Base-by-base conservation (phyloP, 2,113 vertebrate genomes). In the Rhegmatorhina hoffmannsi region DNA sequence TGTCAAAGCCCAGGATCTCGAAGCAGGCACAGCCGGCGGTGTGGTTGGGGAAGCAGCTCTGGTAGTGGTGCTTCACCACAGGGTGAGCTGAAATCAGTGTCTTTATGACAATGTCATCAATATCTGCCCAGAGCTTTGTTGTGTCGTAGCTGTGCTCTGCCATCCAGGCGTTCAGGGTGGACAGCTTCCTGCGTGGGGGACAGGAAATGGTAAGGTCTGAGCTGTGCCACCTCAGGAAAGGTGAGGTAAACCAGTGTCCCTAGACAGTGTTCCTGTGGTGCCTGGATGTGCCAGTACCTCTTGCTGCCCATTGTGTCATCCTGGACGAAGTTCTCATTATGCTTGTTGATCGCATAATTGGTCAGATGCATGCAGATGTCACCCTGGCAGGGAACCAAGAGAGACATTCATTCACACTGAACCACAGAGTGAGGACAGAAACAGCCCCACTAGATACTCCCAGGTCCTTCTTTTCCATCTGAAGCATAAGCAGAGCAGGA, bases 341-440 rank as follows among this genome's bases (percentile, higher is more conserved):
- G 97, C 75, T 97, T 98, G 95, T 98, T 98, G 98, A 98, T 98
- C 4, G 98, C 97, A 2, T 98, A 98, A 77, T 98, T 98, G 90
- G 98, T 98, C 90, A 98, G 89, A 60, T 98, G 98, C 98, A 98
- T 98, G 90, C 98, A 98, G 89, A 96, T 90, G 7, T 98, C 97
- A 18, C 96, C 97, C 98, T 98, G 96, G 13, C 67, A 58, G 86
- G 63, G 66, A 92, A 89, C 2, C 19, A 11, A 49, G 40, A 40
- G 40, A 93, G 17, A 63, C 6, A 11, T 73, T 58, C 13, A 25
- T 70, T 75, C 34, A 59, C 29, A 50, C 53, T 73, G 49, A 49
- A 47, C 21, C 43, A 24, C 58, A 31, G 34, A n/a, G 36, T 2
- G 1, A 17, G 28, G 52, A 23, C 2, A 79, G 53, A 11, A 83